These are phyloP conservation scores for Phyllostomus discolor DNA, from an alignment of 2,113 vertebrate species.

Conservation along the genomic window DNA sequence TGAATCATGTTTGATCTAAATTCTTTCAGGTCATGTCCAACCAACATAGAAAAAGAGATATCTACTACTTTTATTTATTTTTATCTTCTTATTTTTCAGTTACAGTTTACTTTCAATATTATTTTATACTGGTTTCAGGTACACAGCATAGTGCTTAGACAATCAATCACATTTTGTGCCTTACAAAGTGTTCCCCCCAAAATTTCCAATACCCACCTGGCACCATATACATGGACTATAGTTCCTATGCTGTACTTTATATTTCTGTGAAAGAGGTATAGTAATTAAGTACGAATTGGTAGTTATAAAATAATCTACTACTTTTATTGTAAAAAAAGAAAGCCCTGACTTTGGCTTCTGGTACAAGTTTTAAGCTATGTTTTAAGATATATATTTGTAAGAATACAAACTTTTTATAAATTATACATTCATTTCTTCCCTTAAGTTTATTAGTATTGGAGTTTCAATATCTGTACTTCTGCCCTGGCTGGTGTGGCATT, in stretches of 20 bases:
- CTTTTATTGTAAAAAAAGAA: neutral
- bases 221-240: neutral
- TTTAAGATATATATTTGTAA: neutral
- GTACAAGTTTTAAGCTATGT: neutral
- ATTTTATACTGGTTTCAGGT: neutral
- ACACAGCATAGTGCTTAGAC: neutral
- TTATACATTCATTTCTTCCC: neutral
- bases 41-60: neutral
- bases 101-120: neutral
- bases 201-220: neutral
- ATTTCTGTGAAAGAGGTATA: neutral
- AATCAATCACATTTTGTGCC: neutral
- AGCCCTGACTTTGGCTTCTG: neutral
- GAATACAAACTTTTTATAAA: neutral
- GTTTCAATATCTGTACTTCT: neutral
- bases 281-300: neutral
- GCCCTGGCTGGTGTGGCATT: too few species aligned
- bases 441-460: neutral
- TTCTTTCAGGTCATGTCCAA: neutral
- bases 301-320: neutral
- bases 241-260: too few species aligned
- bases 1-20: neutral
- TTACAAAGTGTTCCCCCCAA: neutral
- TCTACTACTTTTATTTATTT: neutral
- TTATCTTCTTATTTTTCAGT: neutral